These are phyloP conservation scores for Elephas maximus DNA, from an alignment of 2,113 vertebrate genomes.

Conservation along the genomic window DNA sequence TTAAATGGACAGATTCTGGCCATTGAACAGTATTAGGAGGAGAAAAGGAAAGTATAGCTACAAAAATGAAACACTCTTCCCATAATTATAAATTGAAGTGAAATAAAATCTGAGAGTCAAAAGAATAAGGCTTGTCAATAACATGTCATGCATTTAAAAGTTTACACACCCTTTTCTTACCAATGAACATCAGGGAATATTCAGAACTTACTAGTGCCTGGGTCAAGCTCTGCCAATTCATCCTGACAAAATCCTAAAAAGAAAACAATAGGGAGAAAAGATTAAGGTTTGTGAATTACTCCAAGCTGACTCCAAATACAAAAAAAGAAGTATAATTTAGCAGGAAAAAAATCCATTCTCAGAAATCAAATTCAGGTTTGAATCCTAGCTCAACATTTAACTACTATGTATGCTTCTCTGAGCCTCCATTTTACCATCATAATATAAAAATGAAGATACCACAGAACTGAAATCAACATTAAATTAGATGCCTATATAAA, in stretches of 20 bases:
- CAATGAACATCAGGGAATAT: constrained; percentile 47
- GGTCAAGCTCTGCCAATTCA: constrained; percentile 87
- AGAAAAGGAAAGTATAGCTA: constrained; percentile 11
- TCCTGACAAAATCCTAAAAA: constrained; percentile 90
- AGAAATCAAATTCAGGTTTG: constrained; percentile 26
- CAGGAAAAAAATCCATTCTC: background rate
- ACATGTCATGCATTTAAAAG: constrained; percentile 55
- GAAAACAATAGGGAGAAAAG: constrained; percentile 51
- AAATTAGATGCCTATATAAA: constrained; percentile 28
- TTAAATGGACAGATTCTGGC: background rate
- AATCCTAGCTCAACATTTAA: constrained; percentile 57
- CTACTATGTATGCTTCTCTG: background rate
- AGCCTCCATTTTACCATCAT: constrained; percentile 54
- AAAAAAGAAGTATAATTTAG: background rate
- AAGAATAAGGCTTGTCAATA: constrained; percentile 23
- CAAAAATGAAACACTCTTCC: constrained; percentile 3
- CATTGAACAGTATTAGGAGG: constrained; percentile 16
- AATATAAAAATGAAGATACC: constrained; percentile 21
- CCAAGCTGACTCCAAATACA: background rate
- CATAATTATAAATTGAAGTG: constrained; percentile 31
- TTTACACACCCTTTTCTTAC: constrained; percentile 37
- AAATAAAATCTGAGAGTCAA: constrained; percentile 58
- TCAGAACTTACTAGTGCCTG: constrained; percentile 83
- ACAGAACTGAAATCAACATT: constrained; percentile 27
- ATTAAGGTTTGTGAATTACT: constrained; percentile 10